Percentiles rank a stretch among this genome's conserved stretches.
Evolutionary conservation across 1,140 invertebrate genomes (phyloP).

Genomic region (Dinothrombium tinctorium): DNA sequence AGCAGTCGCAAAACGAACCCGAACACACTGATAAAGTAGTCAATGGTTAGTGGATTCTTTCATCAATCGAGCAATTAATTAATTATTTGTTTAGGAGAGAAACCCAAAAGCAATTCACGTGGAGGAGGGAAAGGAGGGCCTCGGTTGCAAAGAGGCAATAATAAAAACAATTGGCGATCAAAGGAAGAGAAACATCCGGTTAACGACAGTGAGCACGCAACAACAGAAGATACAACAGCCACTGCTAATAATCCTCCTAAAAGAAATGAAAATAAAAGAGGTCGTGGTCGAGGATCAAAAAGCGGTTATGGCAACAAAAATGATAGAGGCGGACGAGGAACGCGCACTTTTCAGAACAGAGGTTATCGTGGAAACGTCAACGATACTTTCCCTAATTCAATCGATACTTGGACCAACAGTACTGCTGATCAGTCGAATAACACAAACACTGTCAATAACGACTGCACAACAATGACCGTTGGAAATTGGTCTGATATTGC

Average conservation of each 20-base stretch:
- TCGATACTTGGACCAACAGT: slow-evolving; percentile 37
- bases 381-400: slow-evolving; percentile 18
- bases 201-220: neutral
- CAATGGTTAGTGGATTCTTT: no score
- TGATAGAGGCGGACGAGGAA: slow-evolving; percentile 27
- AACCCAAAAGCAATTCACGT: no score
- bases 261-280: neutral
- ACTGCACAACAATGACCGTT: slow-evolving; percentile 18
- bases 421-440: slow-evolving; percentile 21
- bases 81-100: no score
- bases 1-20: no score
- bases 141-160: neutral
- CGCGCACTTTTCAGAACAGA: slow-evolving; percentile 15
- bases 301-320: slow-evolving; percentile 13
- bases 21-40: neutral
- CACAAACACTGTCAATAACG: slow-evolving; percentile 13
- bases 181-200: neutral
- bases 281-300: slow-evolving; percentile 21
- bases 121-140: neutral
- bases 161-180: neutral
- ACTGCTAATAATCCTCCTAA: neutral
- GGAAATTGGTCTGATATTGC: slow-evolving; percentile 26
- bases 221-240: neutral
- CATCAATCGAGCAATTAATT: no score
- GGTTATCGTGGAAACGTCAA: slow-evolving; percentile 6